Percentiles rank a stretch among this genome's conserved stretches.
Evolutionary conservation across 2,888 invertebrate genomes (phyloP).

Genomic region (Xanthia togata): DNA sequence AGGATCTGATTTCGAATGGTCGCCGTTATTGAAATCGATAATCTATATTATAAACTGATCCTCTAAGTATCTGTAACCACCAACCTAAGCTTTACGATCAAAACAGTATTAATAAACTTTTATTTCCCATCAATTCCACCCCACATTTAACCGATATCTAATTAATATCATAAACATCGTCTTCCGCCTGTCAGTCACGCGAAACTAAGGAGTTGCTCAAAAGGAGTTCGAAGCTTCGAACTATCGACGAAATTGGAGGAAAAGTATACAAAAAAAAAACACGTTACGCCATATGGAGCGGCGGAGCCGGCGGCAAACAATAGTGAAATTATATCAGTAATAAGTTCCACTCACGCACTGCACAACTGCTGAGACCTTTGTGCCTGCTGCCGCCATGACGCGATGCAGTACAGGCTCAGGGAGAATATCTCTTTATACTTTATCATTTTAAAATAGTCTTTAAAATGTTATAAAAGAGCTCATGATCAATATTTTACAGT

Average conservation of each 20-base stretch:
- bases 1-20: too few relatives aligned
- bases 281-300: constrained; percentile 90
- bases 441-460: background rate
- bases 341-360: constrained; percentile 87
- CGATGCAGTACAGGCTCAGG: constrained; percentile 51
- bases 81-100: constrained; percentile 35
- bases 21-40: too few relatives aligned
- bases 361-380: constrained; percentile 83
- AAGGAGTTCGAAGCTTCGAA: constrained; percentile 75
- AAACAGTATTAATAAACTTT: constrained; percentile 60
- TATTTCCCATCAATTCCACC: constrained; percentile 64
- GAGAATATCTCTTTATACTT: constrained; percentile 47
- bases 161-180: constrained; percentile 80
- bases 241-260: constrained; percentile 85
- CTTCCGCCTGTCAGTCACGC: constrained; percentile 84
- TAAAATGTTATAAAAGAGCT: background rate
- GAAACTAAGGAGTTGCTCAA: constrained; percentile 79
- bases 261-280: constrained; percentile 72
- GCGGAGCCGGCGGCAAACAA: constrained; percentile 86
- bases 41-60: background rate
- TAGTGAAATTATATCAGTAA: constrained; percentile 89
- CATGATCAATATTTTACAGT: background rate
- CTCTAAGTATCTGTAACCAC: constrained; percentile 14
- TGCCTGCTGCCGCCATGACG: constrained; percentile 65
- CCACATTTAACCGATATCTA: constrained; percentile 70